Evolutionary conservation across 2,113 vertebrate genomes (phyloP), one percentile per base, ranked within the genome.

Genomic region (Catagonus wagneri): DNA sequence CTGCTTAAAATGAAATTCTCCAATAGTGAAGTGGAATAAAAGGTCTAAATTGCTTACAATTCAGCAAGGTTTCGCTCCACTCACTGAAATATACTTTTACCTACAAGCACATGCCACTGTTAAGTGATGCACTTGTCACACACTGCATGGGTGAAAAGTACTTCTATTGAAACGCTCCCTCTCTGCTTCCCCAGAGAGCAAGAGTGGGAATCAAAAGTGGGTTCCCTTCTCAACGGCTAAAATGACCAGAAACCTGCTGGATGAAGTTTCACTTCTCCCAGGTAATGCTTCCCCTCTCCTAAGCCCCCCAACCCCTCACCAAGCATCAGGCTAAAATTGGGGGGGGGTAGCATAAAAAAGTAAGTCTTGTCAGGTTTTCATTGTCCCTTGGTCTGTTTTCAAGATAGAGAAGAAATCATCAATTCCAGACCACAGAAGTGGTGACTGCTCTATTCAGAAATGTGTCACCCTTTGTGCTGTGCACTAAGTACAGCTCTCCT

Each of bases 31-130:
- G 61, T 97, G 87, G 66, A 95, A 96, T 89, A 95, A 97, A 95
- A 96, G 93, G 84, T 14, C 56, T 93, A 97, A 97, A 97, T 96
- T 95, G 72, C 87, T 90, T 76, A 69, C 81, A 88, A 76, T 91
- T 94, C 84, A 89, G 80, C 32, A 13, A 89, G 75, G 78, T 85
- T 96, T 96, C 96, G 34, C 50, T 44, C 89, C 52, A 86, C 84
- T 93, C 84, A 61, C 39, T 89, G 81, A 93, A 96, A 84, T 85
- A 72, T 25, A 83, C 72, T 85, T 89, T 87, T 85, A 89, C 90
- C 90, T 65, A 27, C 72, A 60, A 97, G 66, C 80, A 32, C 1
- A 34, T 34, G 56, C 72, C 11, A 4, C 60, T 63, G 63, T 36
- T 96, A 92, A 97, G 84, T 84, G 92, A 83, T 83, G 66, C 76